Percentiles rank a stretch among this genome's conserved stretches.
phyloP scores from a whole-genome alignment of 2,888 invertebrate species.

The Helobdella robusta region DNA sequence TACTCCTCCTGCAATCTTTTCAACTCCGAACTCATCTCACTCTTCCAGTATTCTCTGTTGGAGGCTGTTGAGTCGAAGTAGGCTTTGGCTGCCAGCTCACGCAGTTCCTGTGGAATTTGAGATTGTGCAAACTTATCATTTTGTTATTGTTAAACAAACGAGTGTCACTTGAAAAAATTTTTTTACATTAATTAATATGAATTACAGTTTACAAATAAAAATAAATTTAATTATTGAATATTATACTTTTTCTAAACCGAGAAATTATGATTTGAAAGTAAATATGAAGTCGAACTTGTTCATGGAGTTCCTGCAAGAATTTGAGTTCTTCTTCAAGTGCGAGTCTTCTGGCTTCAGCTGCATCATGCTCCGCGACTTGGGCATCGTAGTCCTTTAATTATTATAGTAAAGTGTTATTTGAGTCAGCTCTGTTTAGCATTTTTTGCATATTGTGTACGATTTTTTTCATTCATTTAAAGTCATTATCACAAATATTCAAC shows the following conservation, averaged over 20 bases:
- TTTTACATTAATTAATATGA: too few species aligned
- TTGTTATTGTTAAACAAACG: too few species aligned
- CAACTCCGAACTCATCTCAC: constrained; percentile 52
- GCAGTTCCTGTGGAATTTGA: constrained; percentile 50
- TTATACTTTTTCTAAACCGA: not conserved
- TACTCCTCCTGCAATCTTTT: constrained; percentile 50
- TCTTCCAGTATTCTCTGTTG: constrained; percentile 55
- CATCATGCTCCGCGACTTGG: constrained; percentile 23
- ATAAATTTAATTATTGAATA: not conserved
- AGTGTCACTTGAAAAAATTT: too few species aligned
- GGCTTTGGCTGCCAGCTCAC: constrained; percentile 52
- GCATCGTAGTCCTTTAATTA: constrained; percentile 27
- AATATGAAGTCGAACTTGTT: constrained; percentile 18
- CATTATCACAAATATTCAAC: too few species aligned
- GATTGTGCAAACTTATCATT: too few species aligned
- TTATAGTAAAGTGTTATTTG: too few species aligned
- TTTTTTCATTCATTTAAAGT: too few species aligned
- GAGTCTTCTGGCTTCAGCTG: constrained; percentile 18
- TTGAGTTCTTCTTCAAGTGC: constrained; percentile 19
- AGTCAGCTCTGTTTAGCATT: too few species aligned
- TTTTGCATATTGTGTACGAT: too few species aligned
- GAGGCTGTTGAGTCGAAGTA: constrained; percentile 53
- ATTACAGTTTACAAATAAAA: too few species aligned
- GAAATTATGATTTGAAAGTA: too few species aligned
- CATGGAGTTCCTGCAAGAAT: constrained; percentile 22